Conservation (phyloP, 2,797 vertebrate species). For the Enteromius unitaeniatus region DNA sequence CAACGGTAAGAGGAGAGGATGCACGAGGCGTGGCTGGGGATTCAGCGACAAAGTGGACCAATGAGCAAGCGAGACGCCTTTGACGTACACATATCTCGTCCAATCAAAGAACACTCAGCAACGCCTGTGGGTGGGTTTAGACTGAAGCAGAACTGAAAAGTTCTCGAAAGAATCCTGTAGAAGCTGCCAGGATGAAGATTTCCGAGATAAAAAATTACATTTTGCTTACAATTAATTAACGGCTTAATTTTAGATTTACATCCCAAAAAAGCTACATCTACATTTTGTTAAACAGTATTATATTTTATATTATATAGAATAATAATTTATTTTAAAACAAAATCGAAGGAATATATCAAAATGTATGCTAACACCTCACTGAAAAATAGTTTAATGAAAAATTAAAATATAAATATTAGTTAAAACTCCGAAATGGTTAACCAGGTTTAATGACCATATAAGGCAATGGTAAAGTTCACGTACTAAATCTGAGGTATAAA, state of each 20-base stretch:
- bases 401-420: neutral
- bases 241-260: neutral
- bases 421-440: neutral
- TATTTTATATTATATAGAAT: neutral
- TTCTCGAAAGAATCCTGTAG: constrained; percentile 38
- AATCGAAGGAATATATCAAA: neutral
- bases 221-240: neutral
- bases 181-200: neutral
- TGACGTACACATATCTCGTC: constrained; percentile 55
- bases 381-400: neutral
- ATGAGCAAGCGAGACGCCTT: constrained; percentile 46
- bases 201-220: neutral
- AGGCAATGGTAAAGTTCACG: neutral
- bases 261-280: neutral
- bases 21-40: constrained; percentile 11
- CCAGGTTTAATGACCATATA: neutral
- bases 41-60: constrained; percentile 47
- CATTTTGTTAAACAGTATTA: neutral
- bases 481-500: neutral
- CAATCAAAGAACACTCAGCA: constrained; percentile 58
- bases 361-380: neutral
- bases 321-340: neutral
- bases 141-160: constrained; percentile 19
- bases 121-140: constrained; percentile 21
- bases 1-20: constrained; percentile 58